phyloP scores from a whole-genome alignment of 2,888 invertebrate genomes.

The Drepanosiphum platanoidis region DNA sequence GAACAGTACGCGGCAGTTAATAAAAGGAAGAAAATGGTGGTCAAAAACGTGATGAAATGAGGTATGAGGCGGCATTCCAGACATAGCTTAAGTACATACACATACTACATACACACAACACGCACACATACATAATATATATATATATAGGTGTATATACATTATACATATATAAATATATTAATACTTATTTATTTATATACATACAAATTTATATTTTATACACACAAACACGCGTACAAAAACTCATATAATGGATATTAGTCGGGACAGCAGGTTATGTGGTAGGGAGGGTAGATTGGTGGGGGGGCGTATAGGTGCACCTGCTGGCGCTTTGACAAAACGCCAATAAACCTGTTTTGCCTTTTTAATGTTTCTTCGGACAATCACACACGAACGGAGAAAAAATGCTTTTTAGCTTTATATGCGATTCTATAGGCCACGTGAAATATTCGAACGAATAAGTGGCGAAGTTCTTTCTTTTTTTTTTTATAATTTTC shows the following conservation, averaged over 20 bases:
- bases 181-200: constrained; percentile 31
- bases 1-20: constrained; percentile 61
- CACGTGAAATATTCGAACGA: constrained; percentile 45
- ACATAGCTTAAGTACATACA: constrained; percentile 42
- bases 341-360: constrained; percentile 62
- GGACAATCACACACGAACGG: constrained; percentile 37
- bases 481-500: constrained; percentile 17
- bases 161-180: not conserved
- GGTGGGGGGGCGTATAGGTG: constrained; percentile 44
- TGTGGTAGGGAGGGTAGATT: constrained; percentile 31
- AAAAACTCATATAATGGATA: constrained; percentile 45
- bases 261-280: constrained; percentile 13
- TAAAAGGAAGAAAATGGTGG: constrained; percentile 60
- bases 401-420: constrained; percentile 41
- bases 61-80: constrained; percentile 55
- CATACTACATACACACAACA: not conserved
- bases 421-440: constrained; percentile 36
- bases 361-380: constrained; percentile 53
- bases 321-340: constrained; percentile 61
- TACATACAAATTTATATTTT: constrained; percentile 43
- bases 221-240: constrained; percentile 3
- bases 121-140: not conserved
- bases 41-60: constrained; percentile 61
- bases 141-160: no score
- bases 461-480: constrained; percentile 13